Conservation (phyloP, 1,140 invertebrate genomes). For the Drosophila ohnishii region DNA sequence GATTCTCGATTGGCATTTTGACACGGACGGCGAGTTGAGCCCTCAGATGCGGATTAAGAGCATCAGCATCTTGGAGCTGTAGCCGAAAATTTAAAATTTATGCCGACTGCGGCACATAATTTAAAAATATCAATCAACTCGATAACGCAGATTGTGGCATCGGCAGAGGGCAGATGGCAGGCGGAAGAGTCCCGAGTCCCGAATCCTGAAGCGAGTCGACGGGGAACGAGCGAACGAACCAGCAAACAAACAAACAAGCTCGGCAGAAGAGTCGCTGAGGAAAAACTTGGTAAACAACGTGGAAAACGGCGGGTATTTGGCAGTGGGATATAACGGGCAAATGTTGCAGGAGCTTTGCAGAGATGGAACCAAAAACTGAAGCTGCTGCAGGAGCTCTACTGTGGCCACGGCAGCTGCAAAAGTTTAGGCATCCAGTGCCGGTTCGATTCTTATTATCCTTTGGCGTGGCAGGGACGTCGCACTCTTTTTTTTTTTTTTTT, state of each 20-base stretch:
- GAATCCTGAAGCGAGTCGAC: background rate
- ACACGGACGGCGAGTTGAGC: constrained; percentile 69
- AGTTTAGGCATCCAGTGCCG: constrained; percentile 62
- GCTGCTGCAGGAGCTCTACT: constrained; percentile 23
- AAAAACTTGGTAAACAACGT: constrained; percentile 75
- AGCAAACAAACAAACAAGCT: constrained; percentile 58
- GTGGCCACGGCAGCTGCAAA: constrained; percentile 42
- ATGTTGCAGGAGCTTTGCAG: constrained; percentile 48
- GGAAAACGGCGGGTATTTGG: constrained; percentile 17
- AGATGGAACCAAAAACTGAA: constrained; percentile 3
- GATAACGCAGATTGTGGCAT: constrained; percentile 71
- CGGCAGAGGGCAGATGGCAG: constrained; percentile 3
- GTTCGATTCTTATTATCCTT: constrained; percentile 76
- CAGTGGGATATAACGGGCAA: constrained; percentile 35
- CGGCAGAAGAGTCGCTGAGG: constrained; percentile 55
- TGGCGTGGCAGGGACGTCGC: constrained; percentile 33
- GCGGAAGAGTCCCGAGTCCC: background rate
- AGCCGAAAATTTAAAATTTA: constrained; percentile 73
- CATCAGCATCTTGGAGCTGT: constrained; percentile 59
- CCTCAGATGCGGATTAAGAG: constrained; percentile 65
- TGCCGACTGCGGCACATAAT: constrained; percentile 79
- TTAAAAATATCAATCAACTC: constrained; percentile 82
- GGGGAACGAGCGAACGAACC: constrained; percentile 8
- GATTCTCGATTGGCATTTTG: constrained; percentile 76
- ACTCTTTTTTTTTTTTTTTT: constrained; percentile 9